Conservation (phyloP, 2,888 invertebrate genomes). For the Tryphoninae sp. region DNA sequence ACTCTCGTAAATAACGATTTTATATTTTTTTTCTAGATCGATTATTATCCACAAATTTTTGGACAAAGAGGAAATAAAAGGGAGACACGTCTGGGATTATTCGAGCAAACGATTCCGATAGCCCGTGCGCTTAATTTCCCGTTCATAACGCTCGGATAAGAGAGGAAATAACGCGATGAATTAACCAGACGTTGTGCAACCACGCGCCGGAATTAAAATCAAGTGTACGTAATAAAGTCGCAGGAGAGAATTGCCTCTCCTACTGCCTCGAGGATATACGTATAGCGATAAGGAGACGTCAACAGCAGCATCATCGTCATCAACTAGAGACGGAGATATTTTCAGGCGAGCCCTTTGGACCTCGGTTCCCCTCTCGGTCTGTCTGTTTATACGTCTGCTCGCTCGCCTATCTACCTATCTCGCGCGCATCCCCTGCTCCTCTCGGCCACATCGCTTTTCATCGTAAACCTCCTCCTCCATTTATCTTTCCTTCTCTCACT, state of each 20-base stretch:
- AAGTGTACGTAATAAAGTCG: neutral
- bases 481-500: conserved; percentile 25
- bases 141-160: neutral
- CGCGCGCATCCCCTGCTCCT: neutral
- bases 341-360: conserved; percentile 43
- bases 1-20: too few relatives aligned
- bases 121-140: too few relatives aligned
- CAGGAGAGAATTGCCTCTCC: neutral
- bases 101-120: too few relatives aligned
- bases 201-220: neutral
- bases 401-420: too few relatives aligned
- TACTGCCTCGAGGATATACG: neutral
- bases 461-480: neutral
- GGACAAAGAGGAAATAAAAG: too few relatives aligned
- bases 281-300: neutral
- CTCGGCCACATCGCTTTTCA: neutral
- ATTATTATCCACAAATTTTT: too few relatives aligned
- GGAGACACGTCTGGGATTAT: too few relatives aligned
- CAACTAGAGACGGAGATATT: conserved; percentile 41
- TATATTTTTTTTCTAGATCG: too few relatives aligned
- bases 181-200: neutral
- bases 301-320: conserved; percentile 14
- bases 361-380: neutral
- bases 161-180: neutral
- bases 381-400: neutral